phyloP scores from a whole-genome alignment of 2,113 vertebrate genomes.

The Phoxinus phoxinus region DNA sequence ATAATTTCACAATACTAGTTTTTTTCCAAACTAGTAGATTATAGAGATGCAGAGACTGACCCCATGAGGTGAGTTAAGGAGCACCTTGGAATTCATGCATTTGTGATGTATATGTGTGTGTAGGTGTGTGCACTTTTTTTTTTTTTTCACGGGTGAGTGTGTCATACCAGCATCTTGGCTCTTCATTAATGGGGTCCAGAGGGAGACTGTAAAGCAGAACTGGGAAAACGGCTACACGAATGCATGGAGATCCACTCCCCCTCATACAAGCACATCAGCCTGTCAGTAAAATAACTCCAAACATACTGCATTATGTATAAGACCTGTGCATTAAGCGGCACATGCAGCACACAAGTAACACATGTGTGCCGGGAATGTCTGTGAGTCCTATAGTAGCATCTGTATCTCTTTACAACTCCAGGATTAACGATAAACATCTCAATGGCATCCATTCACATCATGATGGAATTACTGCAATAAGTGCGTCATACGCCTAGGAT shows the following conservation, averaged over 20 bases:
- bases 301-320: constrained; percentile 51
- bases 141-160: constrained; percentile 51
- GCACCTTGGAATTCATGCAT: constrained; percentile 67
- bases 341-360: neutral
- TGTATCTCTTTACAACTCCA: neutral
- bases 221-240: constrained; percentile 50
- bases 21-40: constrained; percentile 77
- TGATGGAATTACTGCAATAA: neutral
- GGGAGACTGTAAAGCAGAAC: constrained; percentile 67
- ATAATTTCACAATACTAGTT: no score
- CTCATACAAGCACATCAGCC: constrained; percentile 64
- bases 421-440: neutral
- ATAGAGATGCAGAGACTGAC: constrained; percentile 58
- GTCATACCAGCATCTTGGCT: constrained; percentile 61
- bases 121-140: constrained; percentile 64
- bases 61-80: constrained; percentile 60
- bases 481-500: neutral
- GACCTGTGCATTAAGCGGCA: constrained; percentile 48
- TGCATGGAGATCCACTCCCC: constrained; percentile 37
- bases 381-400: neutral
- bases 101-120: constrained; percentile 62
- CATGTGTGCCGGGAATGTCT: neutral
- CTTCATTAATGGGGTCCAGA: constrained; percentile 76
- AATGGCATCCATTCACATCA: neutral
- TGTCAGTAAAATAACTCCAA: constrained; percentile 56